Conservation (phyloP, 2,113 vertebrate species). For the Ophiodon elongatus region DNA sequence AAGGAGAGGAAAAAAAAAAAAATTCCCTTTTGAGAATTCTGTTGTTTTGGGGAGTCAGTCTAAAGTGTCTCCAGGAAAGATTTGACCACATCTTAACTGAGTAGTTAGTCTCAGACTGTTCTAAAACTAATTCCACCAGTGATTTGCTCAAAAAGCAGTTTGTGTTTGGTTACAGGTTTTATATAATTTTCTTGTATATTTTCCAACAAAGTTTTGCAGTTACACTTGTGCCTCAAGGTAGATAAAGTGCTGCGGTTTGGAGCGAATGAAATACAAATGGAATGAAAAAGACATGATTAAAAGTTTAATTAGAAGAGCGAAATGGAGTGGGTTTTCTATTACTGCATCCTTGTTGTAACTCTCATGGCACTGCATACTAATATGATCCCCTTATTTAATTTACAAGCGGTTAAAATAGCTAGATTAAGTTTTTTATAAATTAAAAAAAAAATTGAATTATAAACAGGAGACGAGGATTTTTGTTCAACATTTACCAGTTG, state of each 20-base stretch:
- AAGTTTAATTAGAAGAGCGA: conserved; percentile 76
- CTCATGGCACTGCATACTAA: conserved; percentile 71
- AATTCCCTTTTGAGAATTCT: conserved; percentile 37
- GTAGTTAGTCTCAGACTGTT: conserved; percentile 9
- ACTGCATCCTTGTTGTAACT: conserved; percentile 62
- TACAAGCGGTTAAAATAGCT: conserved; percentile 63
- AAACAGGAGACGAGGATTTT: not conserved
- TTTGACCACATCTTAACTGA: conserved; percentile 45
- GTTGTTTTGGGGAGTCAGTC: conserved; percentile 34
- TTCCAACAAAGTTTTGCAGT: conserved; percentile 34
- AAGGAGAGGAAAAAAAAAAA: conserved; percentile 17
- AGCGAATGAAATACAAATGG: conserved; percentile 9
- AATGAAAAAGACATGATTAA: conserved; percentile 51
- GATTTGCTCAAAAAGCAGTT: conserved; percentile 5
- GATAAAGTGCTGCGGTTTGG: conserved; percentile 55
- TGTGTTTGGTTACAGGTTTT: conserved; percentile 30
- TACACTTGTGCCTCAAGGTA: conserved; percentile 36
- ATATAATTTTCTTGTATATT: conserved; percentile 26
- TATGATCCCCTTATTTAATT: conserved; percentile 64
- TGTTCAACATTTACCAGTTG: not conserved
- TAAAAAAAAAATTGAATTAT: not conserved
- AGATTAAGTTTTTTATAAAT: conserved; percentile 39
- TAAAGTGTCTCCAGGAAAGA: conserved; percentile 34
- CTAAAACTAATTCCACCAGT: conserved; percentile 5
- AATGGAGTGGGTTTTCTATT: conserved; percentile 71